Percentiles rank a stretch among this genome's conserved stretches.
Conservation (phyloP, 2,797 vertebrate genomes). For the Neosilurus mollespiculum region DNA sequence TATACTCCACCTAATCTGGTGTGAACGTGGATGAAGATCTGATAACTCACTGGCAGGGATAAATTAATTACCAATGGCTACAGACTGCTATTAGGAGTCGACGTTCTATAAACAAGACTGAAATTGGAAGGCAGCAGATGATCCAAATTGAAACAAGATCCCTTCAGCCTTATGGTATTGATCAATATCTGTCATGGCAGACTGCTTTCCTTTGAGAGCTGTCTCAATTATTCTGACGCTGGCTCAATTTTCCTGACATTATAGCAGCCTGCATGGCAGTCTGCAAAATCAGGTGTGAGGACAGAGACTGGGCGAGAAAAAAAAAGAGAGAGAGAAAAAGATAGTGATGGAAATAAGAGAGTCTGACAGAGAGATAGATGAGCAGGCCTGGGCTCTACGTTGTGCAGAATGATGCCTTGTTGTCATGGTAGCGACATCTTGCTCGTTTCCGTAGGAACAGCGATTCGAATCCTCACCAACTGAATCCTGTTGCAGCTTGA, state of each 20-base stretch:
- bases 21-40: slow-evolving; percentile 6
- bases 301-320: slow-evolving; percentile 21
- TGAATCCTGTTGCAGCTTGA: slow-evolving; percentile 77
- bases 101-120: slow-evolving; percentile 13
- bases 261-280: slow-evolving; percentile 49
- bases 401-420: slow-evolving; percentile 72
- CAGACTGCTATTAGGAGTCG: slow-evolving; percentile 41
- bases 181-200: slow-evolving; percentile 48
- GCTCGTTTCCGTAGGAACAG: slow-evolving; percentile 76
- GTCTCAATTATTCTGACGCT: slow-evolving; percentile 52
- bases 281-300: slow-evolving; percentile 38
- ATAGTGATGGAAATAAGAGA: slow-evolving; percentile 25
- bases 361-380: slow-evolving; percentile 47
- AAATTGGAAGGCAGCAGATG: slow-evolving; percentile 35
- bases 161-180: slow-evolving; percentile 44
- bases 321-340: background rate
- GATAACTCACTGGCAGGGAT: slow-evolving; percentile 21
- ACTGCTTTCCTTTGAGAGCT: slow-evolving; percentile 45
- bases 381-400: slow-evolving; percentile 54
- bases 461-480: slow-evolving; percentile 54
- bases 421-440: slow-evolving; percentile 78
- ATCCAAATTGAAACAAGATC: slow-evolving; percentile 46
- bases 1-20: slow-evolving; percentile 4
- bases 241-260: slow-evolving; percentile 53
- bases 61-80: slow-evolving; percentile 40